phyloP scores from a whole-genome alignment of 1,140 invertebrate species.

The Globodera ellingtonae region DNA sequence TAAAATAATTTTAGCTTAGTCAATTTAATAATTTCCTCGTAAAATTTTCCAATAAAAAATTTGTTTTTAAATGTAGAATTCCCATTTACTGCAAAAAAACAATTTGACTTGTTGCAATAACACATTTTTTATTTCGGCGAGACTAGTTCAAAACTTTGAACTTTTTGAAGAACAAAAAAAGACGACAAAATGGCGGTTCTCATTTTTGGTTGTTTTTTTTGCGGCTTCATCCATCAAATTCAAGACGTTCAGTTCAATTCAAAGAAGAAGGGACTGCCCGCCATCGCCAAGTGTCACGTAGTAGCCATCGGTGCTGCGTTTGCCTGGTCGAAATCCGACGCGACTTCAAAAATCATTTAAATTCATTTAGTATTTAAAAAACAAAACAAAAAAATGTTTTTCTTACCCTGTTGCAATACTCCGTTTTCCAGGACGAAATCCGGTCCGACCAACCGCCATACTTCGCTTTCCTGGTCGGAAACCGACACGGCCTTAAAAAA shows the following conservation, averaged over 20 bases:
- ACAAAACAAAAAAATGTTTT: not conserved
- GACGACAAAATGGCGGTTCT: too few relatives aligned
- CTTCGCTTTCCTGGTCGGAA: constrained; percentile 25
- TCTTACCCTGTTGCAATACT: constrained; percentile 26
- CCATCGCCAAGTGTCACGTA: not conserved
- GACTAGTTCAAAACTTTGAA: too few relatives aligned
- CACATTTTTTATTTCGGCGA: too few relatives aligned
- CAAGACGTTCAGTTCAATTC: not conserved
- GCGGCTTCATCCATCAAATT: not conserved
- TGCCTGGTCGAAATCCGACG: constrained; percentile 26
- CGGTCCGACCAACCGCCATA: constrained; percentile 25
- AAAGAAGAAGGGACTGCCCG: not conserved
- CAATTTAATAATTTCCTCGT: too few relatives aligned
- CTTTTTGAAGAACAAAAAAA: too few relatives aligned
- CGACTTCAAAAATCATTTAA: constrained; percentile 7
- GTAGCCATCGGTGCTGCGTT: not conserved
- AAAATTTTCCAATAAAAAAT: too few relatives aligned
- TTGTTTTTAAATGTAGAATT: too few relatives aligned
- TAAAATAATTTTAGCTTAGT: too few relatives aligned
- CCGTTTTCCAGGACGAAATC: constrained; percentile 24
- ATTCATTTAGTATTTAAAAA: too few relatives aligned
- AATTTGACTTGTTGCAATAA: too few relatives aligned
- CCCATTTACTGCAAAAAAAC: too few relatives aligned
- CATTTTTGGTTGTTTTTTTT: not conserved
- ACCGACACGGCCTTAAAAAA: constrained; percentile 12